Conservation (phyloP, 30 jellyfish, hydroid and myxozoan species). For the Haliclystus octoradiatus region DNA sequence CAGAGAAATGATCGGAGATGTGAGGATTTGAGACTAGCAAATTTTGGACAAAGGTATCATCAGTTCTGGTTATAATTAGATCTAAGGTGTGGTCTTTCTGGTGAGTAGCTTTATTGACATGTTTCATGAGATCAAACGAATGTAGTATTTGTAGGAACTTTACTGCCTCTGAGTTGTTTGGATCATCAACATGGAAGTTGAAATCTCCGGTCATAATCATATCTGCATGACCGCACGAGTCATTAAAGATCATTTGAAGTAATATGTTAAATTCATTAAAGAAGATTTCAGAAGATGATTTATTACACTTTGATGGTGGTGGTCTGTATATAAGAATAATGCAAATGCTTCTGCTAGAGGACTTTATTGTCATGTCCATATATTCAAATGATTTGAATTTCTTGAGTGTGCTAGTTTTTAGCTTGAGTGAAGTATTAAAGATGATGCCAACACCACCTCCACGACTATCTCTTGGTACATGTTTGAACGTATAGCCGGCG, state of each 20-base stretch:
- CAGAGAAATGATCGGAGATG: constrained; percentile 29
- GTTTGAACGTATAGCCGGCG: too few relatives aligned
- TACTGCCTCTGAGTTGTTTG: constrained; percentile 24
- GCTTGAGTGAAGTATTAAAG: not conserved
- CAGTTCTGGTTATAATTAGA: constrained; percentile 30
- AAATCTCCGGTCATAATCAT: constrained; percentile 28
- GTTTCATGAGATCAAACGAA: constrained; percentile 18
- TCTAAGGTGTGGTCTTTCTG: constrained; percentile 30
- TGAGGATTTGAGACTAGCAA: constrained; percentile 4
- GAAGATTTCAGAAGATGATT: not conserved
- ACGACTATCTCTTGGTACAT: not conserved
- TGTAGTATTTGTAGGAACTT: constrained; percentile 4
- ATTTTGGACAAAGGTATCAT: constrained; percentile 8
- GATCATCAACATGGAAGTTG: constrained; percentile 18
- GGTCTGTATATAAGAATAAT: not conserved
- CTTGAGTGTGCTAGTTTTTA: not conserved
- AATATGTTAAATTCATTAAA: not conserved
- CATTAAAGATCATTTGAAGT: not conserved
- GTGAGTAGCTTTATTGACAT: constrained; percentile 21
- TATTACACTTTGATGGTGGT: not conserved
- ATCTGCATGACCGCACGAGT: not conserved
- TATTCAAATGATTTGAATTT: not conserved
- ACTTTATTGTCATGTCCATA: not conserved
- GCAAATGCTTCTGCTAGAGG: not conserved
- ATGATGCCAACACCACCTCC: constrained; percentile 1